Evolutionary conservation across 2,888 invertebrate genomes (phyloP), one percentile per base, ranked within the genome.

Genomic region (Lissocephala sabroskyi): DNA sequence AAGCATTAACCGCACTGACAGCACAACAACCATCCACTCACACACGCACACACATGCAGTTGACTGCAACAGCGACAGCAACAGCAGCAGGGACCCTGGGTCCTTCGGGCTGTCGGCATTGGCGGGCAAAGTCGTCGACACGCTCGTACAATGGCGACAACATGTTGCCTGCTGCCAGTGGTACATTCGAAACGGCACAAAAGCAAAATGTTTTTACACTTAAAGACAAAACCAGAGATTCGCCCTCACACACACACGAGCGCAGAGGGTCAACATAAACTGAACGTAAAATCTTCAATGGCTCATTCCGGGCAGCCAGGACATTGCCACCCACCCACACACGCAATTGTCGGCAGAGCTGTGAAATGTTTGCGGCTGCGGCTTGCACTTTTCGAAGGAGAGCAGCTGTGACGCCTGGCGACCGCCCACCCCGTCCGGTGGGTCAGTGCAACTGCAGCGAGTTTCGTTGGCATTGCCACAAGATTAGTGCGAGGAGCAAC

Each of bases 161-260:
- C 73, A 73, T 77, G 75, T 40, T 70, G 75, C 74, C 51, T 35
- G 33, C 33, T 33, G 35, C 35, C 35, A 10, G 13, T 16, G n/a
- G 3, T 23, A 3, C 23, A 23, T 23, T 7, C 3, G 59, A 65
- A 56, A 56, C 56, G 57, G 58, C 75, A n/a, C 75, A 53, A 68
- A 65, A 79, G 75, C 77, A 61, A 73, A 74, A 74, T 79, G 75
- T 70, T 74, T 79, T 77, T 74, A 74, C 78, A 79, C 73, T 74
- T 77, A 62, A 74, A 77, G 78, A 79, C 73, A 79, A 74, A 70
- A 77, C 73, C 73, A 78, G 75, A 74, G 66, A 65, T 73, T 64
- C 61, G 47, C 51, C 59, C 59, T 26, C 50, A 49, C 56, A 58
- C 55, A n/a, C 16, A 41, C 16, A 14, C 23, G 23, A 40, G 40